Percentiles rank a stretch among this genome's conserved stretches.
Evolutionary conservation across 2,113 vertebrate genomes (phyloP).

Genomic region (Balaenoptera acutorostrata): DNA sequence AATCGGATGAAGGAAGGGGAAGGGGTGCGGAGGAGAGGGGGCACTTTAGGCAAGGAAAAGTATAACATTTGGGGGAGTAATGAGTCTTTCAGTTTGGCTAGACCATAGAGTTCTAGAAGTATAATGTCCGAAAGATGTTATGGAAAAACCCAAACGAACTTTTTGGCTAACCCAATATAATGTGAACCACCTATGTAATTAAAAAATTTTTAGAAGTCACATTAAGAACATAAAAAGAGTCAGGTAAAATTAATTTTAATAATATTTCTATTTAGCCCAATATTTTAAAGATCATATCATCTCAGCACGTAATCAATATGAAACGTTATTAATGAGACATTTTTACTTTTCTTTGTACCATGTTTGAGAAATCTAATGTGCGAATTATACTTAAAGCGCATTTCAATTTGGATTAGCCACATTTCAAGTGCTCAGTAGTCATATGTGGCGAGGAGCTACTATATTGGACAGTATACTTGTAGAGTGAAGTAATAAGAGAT

Average conservation of each 20-base stretch:
- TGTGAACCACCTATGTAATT: not conserved
- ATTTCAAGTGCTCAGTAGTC: not conserved
- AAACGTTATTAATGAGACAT: not conserved
- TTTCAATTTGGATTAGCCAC: not conserved
- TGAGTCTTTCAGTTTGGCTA: not conserved
- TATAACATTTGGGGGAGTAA: not conserved
- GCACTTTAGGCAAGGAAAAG: not conserved
- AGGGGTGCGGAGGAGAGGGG: not conserved
- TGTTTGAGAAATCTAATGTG: not conserved
- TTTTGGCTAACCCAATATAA: not conserved
- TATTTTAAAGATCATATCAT: not conserved
- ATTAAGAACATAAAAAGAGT: not conserved
- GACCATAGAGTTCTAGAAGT: not conserved
- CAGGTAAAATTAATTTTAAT: not conserved
- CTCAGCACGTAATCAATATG: not conserved
- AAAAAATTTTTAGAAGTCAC: not conserved
- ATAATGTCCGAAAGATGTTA: not conserved
- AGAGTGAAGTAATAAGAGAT: not conserved
- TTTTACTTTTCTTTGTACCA: not conserved
- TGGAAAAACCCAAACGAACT: too few relatives aligned
- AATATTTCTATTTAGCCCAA: not conserved
- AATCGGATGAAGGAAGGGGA: not conserved
- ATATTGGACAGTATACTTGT: not conserved
- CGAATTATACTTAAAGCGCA: not conserved
- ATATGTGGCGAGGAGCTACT: not conserved